Evolutionary conservation across 2,888 invertebrate species (phyloP).

Genomic region (Watsonalla cultraria): DNA sequence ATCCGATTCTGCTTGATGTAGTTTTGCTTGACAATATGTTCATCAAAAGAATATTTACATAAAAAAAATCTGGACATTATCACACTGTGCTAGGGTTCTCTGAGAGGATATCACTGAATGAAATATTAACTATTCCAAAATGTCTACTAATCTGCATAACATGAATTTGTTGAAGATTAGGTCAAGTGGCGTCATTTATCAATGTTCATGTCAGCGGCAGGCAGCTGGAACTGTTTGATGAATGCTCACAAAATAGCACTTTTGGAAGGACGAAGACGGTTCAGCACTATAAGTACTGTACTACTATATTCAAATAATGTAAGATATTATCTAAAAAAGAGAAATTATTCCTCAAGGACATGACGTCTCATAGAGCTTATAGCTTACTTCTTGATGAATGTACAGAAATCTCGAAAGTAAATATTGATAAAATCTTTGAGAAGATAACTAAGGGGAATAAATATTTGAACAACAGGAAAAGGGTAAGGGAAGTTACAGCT

Average conservation of each 20-base stretch:
- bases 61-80: no score
- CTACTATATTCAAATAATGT: no score
- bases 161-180: conserved; percentile 9
- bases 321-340: no score
- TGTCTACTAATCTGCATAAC: background rate
- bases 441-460: conserved; percentile 15
- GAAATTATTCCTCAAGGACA: no score
- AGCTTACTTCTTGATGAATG: background rate
- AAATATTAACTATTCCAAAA: background rate
- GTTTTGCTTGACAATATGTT: no score
- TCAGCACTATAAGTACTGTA: no score
- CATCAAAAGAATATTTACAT: no score
- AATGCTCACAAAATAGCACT: conserved; percentile 11
- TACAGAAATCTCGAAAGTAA: background rate
- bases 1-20: no score
- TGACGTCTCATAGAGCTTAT: no score
- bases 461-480: conserved; percentile 22
- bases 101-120: no score
- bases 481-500: conserved; percentile 3
- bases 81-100: no score
- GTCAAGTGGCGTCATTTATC: conserved; percentile 20
- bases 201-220: conserved; percentile 11
- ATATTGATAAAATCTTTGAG: background rate
- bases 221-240: conserved; percentile 12
- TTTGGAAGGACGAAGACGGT: no score